Percentiles rank a stretch among this genome's conserved stretches.
phyloP scores from a whole-genome alignment of 2,797 vertebrate genomes.

The Scolopax rusticola region DNA sequence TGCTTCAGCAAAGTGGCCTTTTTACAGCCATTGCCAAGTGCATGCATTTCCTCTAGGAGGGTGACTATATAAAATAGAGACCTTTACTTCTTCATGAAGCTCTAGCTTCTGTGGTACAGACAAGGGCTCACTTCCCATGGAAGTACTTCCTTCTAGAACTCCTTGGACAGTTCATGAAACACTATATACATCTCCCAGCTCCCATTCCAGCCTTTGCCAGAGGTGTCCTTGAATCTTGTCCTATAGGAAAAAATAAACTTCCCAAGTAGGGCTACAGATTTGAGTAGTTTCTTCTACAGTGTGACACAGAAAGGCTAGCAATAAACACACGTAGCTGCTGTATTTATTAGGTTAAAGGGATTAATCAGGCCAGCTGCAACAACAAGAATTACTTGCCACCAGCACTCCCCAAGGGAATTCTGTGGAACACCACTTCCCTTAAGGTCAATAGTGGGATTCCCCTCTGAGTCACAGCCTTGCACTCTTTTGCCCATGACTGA shows the following conservation, averaged over 20 bases:
- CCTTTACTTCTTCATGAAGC: background rate
- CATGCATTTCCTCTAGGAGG: background rate
- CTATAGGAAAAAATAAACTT: slow-evolving; percentile 61
- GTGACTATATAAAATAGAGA: background rate
- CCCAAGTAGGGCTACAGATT: background rate
- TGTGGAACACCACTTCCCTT: background rate
- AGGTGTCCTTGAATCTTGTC: slow-evolving; percentile 25
- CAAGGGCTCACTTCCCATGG: background rate
- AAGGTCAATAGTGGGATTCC: slow-evolving; percentile 9
- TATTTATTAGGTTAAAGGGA: slow-evolving; percentile 42
- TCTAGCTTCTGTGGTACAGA: background rate
- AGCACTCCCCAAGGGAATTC: background rate
- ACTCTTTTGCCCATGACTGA: background rate
- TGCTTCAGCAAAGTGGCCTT: background rate
- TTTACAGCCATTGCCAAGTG: background rate
- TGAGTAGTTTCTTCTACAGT: slow-evolving; percentile 26
- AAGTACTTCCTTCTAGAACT: background rate
- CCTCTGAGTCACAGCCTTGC: background rate
- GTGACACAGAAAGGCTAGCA: slow-evolving; percentile 7
- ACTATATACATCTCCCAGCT: background rate
- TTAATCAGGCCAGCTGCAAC: slow-evolving; percentile 49
- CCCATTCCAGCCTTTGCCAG: background rate
- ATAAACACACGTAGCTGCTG: slow-evolving; percentile 44
- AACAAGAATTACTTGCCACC: slow-evolving; percentile 34
- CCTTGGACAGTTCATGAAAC: slow-evolving; percentile 6